Evolutionary conservation across 2,113 vertebrate species (phyloP).

Genomic region (Sminthopsis crassicaudata): DNA sequence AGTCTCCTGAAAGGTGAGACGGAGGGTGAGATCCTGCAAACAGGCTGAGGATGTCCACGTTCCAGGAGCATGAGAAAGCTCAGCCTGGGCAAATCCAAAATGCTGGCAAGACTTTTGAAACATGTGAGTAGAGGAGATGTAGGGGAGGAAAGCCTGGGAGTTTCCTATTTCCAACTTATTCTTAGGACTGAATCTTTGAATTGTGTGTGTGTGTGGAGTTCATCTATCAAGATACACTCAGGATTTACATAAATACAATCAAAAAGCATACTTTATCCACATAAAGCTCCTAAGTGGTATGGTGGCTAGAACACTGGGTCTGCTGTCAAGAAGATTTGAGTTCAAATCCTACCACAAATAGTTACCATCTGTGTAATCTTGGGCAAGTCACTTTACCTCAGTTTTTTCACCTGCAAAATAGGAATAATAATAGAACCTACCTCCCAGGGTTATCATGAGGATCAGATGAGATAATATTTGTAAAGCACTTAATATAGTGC

Average conservation of each 20-base stretch:
- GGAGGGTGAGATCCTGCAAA: neutral
- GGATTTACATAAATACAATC: neutral
- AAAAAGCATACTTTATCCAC: neutral
- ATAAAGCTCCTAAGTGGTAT: neutral
- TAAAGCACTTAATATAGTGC: neutral
- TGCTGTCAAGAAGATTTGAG: neutral
- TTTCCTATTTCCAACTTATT: neutral
- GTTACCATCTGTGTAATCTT: neutral
- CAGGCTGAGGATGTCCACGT: neutral
- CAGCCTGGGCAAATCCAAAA: neutral
- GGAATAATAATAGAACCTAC: neutral
- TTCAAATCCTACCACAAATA: neutral
- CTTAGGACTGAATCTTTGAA: neutral
- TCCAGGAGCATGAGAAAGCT: slow-evolving; percentile 15
- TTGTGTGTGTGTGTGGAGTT: neutral
- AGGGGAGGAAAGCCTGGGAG: neutral
- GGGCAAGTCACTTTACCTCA: neutral
- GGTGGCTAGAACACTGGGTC: neutral
- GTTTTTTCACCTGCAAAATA: neutral
- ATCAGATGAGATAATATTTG: neutral
- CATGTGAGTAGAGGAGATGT: neutral
- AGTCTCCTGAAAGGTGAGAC: slow-evolving; percentile 42
- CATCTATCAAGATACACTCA: neutral
- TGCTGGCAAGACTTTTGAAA: neutral
- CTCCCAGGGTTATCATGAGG: neutral